Evolutionary conservation across 2,888 invertebrate species (phyloP).

Genomic region (Acleris laterana): DNA sequence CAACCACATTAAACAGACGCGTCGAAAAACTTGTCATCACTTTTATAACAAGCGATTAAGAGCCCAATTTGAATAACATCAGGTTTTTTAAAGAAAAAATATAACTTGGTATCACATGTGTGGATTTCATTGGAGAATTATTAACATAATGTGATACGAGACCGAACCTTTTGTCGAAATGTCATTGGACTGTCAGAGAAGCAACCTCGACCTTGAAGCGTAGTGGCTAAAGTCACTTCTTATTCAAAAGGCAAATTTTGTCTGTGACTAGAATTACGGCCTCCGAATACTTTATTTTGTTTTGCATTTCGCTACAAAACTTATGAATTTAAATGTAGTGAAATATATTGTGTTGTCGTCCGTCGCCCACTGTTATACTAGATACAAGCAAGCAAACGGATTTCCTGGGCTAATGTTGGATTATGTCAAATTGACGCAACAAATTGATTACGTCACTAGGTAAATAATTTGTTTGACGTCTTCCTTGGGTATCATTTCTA

Average conservation of each 20-base stretch:
- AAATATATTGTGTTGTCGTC: too few species aligned
- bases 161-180: constrained; percentile 28
- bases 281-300: background rate
- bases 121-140: constrained; percentile 33
- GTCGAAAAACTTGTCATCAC: background rate
- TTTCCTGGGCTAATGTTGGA: too few species aligned
- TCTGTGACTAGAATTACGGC: constrained; percentile 2
- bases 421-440: too few species aligned
- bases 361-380: too few species aligned
- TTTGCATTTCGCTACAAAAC: background rate
- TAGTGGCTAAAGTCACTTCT: background rate
- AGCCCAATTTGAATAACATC: background rate
- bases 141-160: constrained; percentile 33
- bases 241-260: constrained; percentile 1
- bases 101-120: constrained; percentile 14
- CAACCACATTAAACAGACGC: background rate
- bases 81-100: constrained; percentile 1
- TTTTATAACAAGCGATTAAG: background rate
- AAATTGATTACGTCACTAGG: too few species aligned
- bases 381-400: too few species aligned
- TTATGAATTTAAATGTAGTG: too few species aligned
- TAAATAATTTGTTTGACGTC: too few species aligned
- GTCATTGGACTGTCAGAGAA: constrained; percentile 26
- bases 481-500: too few species aligned
- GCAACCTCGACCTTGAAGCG: constrained; percentile 12